Evolutionary conservation across 2,797 vertebrate species (phyloP).

Genomic region (Morelia viridis): DNA sequence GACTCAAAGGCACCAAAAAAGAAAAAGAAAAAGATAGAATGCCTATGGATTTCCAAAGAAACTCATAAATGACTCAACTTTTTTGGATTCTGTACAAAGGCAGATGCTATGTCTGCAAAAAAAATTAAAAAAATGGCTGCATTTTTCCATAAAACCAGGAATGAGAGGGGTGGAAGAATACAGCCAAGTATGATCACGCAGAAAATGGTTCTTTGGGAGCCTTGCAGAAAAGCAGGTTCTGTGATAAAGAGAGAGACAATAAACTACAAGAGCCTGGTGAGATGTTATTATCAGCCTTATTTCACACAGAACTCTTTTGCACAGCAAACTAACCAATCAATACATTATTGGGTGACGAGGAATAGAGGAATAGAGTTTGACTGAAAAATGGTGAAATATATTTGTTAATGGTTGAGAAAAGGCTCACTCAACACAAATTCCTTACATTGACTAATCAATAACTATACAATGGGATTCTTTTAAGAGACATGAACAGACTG

Average conservation of each 20-base stretch:
- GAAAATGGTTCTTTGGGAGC: neutral
- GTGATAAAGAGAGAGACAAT: neutral
- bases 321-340: neutral
- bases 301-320: neutral
- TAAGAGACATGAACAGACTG: neutral
- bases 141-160: neutral
- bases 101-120: neutral
- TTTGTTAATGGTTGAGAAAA: neutral
- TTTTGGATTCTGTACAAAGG: neutral
- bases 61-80: neutral
- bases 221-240: neutral
- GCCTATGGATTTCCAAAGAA: neutral
- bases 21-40: neutral
- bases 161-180: neutral
- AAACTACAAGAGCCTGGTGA: neutral
- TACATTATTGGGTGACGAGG: neutral
- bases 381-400: neutral
- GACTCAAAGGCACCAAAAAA: neutral
- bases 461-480: neutral
- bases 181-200: neutral
- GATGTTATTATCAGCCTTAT: neutral
- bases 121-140: neutral
- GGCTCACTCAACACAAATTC: neutral
- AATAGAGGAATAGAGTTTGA: neutral
- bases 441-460: neutral